Conservation (phyloP, 2,113 vertebrate species). For the Euleptes europaea region DNA sequence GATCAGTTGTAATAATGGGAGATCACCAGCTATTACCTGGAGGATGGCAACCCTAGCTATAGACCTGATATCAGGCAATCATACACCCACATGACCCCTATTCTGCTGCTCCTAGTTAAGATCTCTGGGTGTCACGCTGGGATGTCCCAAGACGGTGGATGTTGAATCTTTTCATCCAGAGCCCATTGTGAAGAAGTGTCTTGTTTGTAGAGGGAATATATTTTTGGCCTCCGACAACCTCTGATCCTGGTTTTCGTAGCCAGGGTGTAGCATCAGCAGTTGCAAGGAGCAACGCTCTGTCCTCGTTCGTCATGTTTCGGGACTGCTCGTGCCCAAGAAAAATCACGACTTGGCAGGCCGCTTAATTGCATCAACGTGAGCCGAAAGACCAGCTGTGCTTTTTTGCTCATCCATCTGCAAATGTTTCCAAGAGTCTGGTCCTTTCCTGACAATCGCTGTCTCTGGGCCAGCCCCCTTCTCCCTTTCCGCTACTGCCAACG, state of each 20-base stretch:
- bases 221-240: neutral
- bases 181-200: too few relatives aligned
- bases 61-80: too few relatives aligned
- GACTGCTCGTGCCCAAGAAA: neutral
- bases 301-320: neutral
- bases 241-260: neutral
- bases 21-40: too few relatives aligned
- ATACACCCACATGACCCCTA: too few relatives aligned
- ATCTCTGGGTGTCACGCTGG: too few relatives aligned
- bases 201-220: neutral
- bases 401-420: neutral
- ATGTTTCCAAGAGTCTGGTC: neutral
- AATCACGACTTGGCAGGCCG: neutral
- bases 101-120: too few relatives aligned
- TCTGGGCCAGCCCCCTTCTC: neutral
- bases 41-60: too few relatives aligned
- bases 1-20: too few relatives aligned
- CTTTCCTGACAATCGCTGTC: neutral
- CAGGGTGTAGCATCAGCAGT: neutral
- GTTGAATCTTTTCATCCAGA: too few relatives aligned
- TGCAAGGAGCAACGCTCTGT: neutral
- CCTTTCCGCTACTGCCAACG: too few relatives aligned
- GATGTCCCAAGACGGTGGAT: too few relatives aligned
- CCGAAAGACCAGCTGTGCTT: neutral
- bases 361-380: neutral